These are phyloP conservation scores for Hybognathus amarus DNA, from an alignment of 2,797 vertebrate species.

Conservation along the genomic window DNA sequence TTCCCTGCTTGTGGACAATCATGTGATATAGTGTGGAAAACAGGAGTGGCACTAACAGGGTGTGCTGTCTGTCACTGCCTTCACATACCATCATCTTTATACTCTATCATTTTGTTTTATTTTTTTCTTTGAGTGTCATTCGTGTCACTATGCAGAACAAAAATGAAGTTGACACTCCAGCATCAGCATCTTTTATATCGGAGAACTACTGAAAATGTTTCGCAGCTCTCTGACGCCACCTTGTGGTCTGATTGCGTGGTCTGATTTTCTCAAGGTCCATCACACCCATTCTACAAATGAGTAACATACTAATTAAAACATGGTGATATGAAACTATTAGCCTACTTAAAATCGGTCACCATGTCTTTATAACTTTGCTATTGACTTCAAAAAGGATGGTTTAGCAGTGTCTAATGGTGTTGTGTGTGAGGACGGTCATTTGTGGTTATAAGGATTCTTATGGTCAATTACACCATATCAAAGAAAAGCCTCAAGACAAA, in stretches of 20 bases:
- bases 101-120: not conserved
- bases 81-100: not conserved
- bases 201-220: not conserved
- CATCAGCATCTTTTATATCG: not conserved
- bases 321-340: not conserved
- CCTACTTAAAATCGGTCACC: not conserved
- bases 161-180: not conserved
- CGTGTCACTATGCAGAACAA: not conserved
- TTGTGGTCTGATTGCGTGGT: constrained; percentile 5
- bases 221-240: constrained; percentile 44
- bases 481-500: no score
- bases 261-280: not conserved
- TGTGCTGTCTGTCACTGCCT: not conserved
- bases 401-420: no score
- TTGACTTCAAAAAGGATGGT: no score
- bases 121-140: not conserved
- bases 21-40: not conserved
- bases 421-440: not conserved
- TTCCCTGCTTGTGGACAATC: not conserved
- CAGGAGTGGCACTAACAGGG: not conserved
- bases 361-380: not conserved
- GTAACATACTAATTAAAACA: not conserved
- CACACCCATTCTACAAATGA: not conserved
- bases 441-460: not conserved
- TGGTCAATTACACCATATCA: not conserved